These are phyloP conservation scores for Campaea margaritaria DNA, from an alignment of 2,888 invertebrate genomes.

Conservation along the genomic window DNA sequence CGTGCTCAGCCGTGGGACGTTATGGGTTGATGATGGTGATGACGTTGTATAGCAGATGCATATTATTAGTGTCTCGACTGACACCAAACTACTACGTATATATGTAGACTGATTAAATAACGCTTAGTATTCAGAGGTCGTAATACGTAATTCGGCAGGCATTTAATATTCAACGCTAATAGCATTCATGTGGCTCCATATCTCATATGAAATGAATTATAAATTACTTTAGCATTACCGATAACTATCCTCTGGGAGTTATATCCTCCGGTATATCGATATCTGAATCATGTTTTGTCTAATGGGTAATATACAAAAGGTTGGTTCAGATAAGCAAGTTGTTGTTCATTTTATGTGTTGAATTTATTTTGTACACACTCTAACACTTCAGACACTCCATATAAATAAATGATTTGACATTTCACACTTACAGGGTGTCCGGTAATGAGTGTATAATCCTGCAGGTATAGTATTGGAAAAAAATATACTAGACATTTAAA, in stretches of 20 bases:
- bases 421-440: too few relatives aligned
- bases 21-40: too few relatives aligned
- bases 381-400: too few relatives aligned
- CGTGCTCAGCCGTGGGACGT: too few relatives aligned
- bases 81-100: neutral
- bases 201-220: slow-evolving; percentile 33
- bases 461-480: too few relatives aligned
- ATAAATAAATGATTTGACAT: too few relatives aligned
- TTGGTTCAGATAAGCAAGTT: neutral
- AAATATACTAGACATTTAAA: too few relatives aligned
- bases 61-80: neutral
- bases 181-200: slow-evolving; percentile 20
- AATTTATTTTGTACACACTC: too few relatives aligned
- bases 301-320: neutral
- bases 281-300: slow-evolving; percentile 8
- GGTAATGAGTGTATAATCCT: too few relatives aligned
- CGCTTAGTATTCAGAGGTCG: neutral
- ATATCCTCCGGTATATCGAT: slow-evolving; percentile 6
- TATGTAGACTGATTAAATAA: neutral
- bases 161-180: slow-evolving; percentile 27
- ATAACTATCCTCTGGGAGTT: slow-evolving; percentile 26
- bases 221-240: slow-evolving; percentile 21
- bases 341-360: too few relatives aligned
- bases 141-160: slow-evolving; percentile 1
- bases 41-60: too few relatives aligned